These are phyloP conservation scores for Sylvilagus bachmani DNA, from an alignment of 2,113 vertebrate species.

Conservation along the genomic window DNA sequence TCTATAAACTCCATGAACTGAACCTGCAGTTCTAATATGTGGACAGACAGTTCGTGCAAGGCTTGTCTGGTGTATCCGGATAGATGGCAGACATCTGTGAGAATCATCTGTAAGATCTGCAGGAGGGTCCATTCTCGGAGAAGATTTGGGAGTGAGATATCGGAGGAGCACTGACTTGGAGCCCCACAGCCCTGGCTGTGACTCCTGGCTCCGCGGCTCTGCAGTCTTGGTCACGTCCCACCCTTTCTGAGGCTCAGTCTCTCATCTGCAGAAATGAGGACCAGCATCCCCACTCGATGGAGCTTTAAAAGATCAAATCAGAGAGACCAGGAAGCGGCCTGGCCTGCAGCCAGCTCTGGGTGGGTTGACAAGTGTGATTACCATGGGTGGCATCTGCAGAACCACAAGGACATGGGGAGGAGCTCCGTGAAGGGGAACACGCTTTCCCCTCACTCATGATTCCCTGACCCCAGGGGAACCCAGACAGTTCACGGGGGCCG, in stretches of 20 bases:
- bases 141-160: conserved; percentile 11
- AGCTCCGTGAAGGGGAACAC: neutral
- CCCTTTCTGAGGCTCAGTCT: neutral
- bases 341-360: conserved; percentile 13
- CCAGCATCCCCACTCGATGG: conserved; percentile 20
- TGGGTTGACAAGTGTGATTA: conserved; percentile 9
- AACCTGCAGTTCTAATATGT: conserved; percentile 1
- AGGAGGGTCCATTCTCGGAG: neutral
- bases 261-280: conserved; percentile 44
- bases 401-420: neutral
- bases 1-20: neutral
- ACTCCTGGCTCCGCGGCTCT: neutral
- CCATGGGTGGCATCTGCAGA: conserved; percentile 48
- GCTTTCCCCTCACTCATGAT: neutral
- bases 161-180: conserved; percentile 23
- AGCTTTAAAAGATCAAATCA: conserved; percentile 35
- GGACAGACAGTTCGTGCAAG: neutral
- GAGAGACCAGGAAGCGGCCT: conserved; percentile 44
- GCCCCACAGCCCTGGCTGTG: neutral
- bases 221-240: neutral
- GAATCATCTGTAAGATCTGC: conserved; percentile 15
- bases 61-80: conserved; percentile 21
- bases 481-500: neutral
- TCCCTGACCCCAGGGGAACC: neutral
- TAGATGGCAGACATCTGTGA: conserved; percentile 18